These are phyloP conservation scores for Brachionus calyciflorus DNA, from an alignment of 1,140 invertebrate species.

Conservation along the genomic window DNA sequence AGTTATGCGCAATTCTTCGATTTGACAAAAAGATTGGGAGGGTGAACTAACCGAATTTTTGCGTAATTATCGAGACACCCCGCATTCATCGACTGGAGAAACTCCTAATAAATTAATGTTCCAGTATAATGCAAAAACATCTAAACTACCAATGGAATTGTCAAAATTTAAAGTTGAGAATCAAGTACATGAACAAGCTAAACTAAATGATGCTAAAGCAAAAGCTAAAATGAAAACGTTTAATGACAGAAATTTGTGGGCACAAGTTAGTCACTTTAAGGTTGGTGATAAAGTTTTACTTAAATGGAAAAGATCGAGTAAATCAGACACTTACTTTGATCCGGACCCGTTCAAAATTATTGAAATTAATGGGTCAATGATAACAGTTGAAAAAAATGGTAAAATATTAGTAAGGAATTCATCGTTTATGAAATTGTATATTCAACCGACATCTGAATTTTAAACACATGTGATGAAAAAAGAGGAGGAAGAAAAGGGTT, in stretches of 20 bases:
- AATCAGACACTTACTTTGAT: conserved; percentile 1
- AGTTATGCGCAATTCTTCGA: background rate
- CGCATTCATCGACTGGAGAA: background rate
- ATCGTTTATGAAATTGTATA: conserved; percentile 15
- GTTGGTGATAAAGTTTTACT: background rate
- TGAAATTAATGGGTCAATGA: background rate
- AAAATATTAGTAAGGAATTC: background rate
- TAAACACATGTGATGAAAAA: background rate
- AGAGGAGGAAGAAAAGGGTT: background rate
- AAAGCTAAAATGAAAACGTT: background rate
- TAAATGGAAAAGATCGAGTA: background rate
- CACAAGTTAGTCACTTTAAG: background rate
- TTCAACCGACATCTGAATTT: conserved; percentile 22
- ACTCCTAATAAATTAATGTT: background rate
- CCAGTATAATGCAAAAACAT: background rate
- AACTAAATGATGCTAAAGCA: background rate
- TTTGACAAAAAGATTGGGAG: background rate
- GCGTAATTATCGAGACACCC: background rate
- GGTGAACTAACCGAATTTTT: background rate
- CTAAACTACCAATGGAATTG: background rate
- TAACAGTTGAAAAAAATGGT: background rate
- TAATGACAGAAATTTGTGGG: background rate
- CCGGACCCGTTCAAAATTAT: background rate
- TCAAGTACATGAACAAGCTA: background rate
- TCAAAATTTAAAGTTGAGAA: background rate